A percentile compares a stretch with the other conserved stretches of the same genome.
phyloP scores from a whole-genome alignment of 2,888 invertebrate genomes.

The Diabrotica balteata region DNA sequence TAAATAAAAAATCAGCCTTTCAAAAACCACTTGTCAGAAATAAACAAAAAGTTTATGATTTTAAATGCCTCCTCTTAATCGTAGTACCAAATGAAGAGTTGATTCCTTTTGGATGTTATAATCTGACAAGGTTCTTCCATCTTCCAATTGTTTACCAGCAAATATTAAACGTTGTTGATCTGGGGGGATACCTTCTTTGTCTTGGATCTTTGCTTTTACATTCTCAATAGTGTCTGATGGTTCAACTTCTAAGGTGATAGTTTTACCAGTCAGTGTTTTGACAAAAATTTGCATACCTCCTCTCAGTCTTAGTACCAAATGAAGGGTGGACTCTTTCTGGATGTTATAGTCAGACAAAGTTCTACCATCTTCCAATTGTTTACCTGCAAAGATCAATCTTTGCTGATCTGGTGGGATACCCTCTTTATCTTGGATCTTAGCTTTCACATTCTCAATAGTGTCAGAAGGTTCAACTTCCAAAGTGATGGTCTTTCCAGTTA shows the following conservation, averaged over 20 bases:
- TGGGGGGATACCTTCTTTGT: constrained; percentile 2
- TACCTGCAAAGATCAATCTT: neutral
- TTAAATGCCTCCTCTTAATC: constrained; percentile 7
- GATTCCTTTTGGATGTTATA: constrained; percentile 1
- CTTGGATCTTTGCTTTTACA: neutral
- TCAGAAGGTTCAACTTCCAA: neutral
- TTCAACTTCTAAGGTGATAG: neutral
- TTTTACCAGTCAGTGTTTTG: neutral
- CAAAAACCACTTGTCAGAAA: constrained; percentile 8
- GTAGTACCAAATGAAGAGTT: neutral
- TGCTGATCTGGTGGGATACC: neutral
- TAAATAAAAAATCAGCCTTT: constrained; percentile 19
- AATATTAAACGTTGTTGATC: constrained; percentile 1
- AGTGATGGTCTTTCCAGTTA: neutral
- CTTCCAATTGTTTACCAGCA: constrained; percentile 1
- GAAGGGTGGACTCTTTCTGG: neutral
- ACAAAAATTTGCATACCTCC: neutral
- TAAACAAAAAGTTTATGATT: constrained; percentile 2
- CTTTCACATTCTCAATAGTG: neutral
- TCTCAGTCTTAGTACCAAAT: neutral
- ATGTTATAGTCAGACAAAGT: neutral
- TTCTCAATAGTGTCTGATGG: neutral
- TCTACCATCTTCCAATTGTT: neutral
- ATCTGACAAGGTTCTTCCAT: neutral
- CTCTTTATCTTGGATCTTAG: neutral